Conservation (phyloP, 2,113 vertebrate species). For the Chaetorhynchus papuensis region DNA sequence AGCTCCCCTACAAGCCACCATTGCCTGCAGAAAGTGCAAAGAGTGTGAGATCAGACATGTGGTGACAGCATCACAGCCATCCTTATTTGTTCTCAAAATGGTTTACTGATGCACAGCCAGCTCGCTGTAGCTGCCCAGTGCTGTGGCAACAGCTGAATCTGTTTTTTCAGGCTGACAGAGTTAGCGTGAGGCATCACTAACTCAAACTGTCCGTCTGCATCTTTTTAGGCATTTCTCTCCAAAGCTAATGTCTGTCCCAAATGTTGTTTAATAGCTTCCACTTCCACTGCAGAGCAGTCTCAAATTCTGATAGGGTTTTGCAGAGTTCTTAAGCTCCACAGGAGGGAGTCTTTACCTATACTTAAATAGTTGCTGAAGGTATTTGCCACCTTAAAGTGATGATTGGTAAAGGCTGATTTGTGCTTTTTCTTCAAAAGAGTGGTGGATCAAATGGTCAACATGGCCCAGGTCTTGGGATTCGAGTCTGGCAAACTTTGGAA, state of each 20-base stretch:
- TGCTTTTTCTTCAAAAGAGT: neutral
- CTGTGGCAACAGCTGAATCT: neutral
- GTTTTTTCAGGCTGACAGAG: neutral
- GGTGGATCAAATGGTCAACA: neutral
- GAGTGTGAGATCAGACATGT: neutral
- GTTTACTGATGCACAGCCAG: neutral
- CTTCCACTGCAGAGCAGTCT: neutral
- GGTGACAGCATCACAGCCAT: accelerated
- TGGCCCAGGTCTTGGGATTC: neutral
- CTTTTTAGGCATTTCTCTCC: neutral
- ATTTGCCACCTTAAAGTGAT: neutral
- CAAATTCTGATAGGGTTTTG: neutral
- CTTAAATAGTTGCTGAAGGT: neutral
- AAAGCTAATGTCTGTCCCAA: neutral
- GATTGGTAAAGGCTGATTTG: neutral
- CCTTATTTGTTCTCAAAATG: neutral
- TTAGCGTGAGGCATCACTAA: neutral
- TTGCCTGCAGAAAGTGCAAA: neutral
- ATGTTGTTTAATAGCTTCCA: neutral
- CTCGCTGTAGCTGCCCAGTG: neutral
- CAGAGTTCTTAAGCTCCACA: conserved; percentile 28
- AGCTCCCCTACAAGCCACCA: neutral
- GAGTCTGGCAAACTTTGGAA: neutral
- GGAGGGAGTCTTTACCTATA: conserved; percentile 47
- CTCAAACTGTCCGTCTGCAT: neutral